Evolutionary conservation across 2,888 invertebrate species (phyloP), one percentile per base, ranked within the genome.

Genomic region (Bimastos eiseni): DNA sequence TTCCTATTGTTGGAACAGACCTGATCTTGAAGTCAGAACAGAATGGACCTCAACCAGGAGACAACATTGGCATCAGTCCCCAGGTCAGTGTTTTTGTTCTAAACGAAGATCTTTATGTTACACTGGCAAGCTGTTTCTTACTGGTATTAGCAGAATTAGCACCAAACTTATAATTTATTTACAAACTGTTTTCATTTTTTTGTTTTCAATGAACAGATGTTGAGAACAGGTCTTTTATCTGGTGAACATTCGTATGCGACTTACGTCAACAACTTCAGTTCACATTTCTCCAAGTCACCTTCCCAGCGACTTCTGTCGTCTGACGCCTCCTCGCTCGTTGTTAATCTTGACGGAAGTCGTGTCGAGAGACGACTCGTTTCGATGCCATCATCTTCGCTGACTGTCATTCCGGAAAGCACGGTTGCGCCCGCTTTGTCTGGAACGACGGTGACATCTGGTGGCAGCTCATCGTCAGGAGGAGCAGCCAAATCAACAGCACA

Each of bases 1-100:
- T 92, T 83, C 92, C 92, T 33, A 89, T 91, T 34, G 90, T 91
- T 38, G 90, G 90, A 37, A 88, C 88, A 38, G 90, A 91, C 88
- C 33, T 91, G 49, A 37, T 90, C 30, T 36, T 88, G 70, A 88
- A 90, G 89, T 37, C 89, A 8, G 90, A 90, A 44, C 89, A 89
- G 49, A 90, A 90, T 55, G 90, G 90, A 41, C 88, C 90, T 33
- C 44, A 88, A 13, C 44, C 34, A 38, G 55, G 44, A 17, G 89
- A 88, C 36, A 89, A 90, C 90, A 44, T 44, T 36, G 34, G 88
- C 36, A 37, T 90, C 37, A 49, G 70, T 38, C 88, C 36, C 5
- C 90, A 90, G 90, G 90, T 90, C 34, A 86, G 36, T 24, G 34
- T 21, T 37, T 24, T 86, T 86, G 37, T 86, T 86, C 37, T 17